Base-by-base conservation (phyloP, 2,888 invertebrate species). In the Reticulitermes lucifugus region DNA sequence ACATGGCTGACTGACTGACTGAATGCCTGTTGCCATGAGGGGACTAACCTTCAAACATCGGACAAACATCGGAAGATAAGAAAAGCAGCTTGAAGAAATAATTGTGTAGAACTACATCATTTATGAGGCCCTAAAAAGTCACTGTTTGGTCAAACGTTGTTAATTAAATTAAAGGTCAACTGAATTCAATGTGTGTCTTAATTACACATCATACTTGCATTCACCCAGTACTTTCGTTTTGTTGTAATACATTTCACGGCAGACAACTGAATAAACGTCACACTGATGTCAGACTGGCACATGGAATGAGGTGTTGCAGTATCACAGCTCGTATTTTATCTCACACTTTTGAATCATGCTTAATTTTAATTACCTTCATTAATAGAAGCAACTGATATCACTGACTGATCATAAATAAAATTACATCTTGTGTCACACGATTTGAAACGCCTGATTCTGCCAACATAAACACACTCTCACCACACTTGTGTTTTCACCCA, bases 1-100 rank as follows among this genome's bases (percentile, higher is more conserved):
- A 91, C 91, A 91, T 91, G 91, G 91, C 91, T 83, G 83, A 83
- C 75, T 55, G 83, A 83, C 81, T 81, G 60, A 77, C 77, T 55
- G 83, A 83, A 65, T 81, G 60, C 46, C 77, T 77, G 77, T 79
- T 59, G 79, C 41, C 41, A 43, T 43, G 65, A 41, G 65, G 43
- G 7, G 60, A 43, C 60, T 43, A 65, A 41, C 65, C 43, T 81
- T 43, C 80, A 80, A 80, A 80, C 80, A 80, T 80, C 55, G 35
- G 25, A 18, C 80, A 80, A 80, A 80, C 80, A 80, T 80, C 55
- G 35, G 25, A 18, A 80, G 60, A 80, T 59, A 80, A 80, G 55
- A 59, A 80, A 80, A 21, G 9, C 6, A 25, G 65, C 25, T 21
- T 55, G n/a, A 12, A 79, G 18, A 14, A 43, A 2, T 22, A 22